A percentile compares a stretch with the other conserved stretches of the same genome.
Evolutionary conservation across 2,113 vertebrate species (phyloP).

Genomic region (Datnioides undecimradiatus): DNA sequence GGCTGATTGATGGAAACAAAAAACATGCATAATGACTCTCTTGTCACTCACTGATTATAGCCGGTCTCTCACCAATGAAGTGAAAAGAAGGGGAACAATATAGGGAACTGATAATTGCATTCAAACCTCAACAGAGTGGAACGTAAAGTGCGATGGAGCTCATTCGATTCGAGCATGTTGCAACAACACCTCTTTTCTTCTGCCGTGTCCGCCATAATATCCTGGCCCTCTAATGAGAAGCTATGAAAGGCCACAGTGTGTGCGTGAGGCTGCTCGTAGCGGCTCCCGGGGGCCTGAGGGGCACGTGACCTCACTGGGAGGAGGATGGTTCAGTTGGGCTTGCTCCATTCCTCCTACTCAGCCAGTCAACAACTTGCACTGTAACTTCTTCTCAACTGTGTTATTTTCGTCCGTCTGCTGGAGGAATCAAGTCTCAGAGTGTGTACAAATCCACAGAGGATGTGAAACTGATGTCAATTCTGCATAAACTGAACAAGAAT

Average conservation of each 20-base stretch:
- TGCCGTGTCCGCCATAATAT: conserved; percentile 44
- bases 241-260: conserved; percentile 72
- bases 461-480: conserved; percentile 32
- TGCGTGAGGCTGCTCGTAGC: conserved; percentile 27
- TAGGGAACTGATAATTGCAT: conserved; percentile 15
- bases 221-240: conserved; percentile 45
- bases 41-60: background rate
- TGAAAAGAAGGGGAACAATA: conserved; percentile 4
- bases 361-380: conserved; percentile 44
- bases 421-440: background rate
- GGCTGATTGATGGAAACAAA: background rate
- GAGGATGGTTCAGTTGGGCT: conserved; percentile 34
- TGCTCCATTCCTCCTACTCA: conserved; percentile 36
- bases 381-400: conserved; percentile 38
- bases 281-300: conserved; percentile 43
- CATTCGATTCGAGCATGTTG: conserved; percentile 2
- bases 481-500: background rate
- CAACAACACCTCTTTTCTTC: conserved; percentile 62
- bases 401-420: background rate
- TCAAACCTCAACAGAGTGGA: conserved; percentile 8
- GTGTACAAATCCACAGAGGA: conserved; percentile 4
- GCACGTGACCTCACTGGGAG: conserved; percentile 47
- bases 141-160: background rate
- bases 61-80: background rate
- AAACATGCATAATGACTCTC: conserved; percentile 7